A percentile compares a stretch with the other conserved stretches of the same genome.
Conservation (phyloP, 2,113 vertebrate genomes). For the Athene noctua region DNA sequence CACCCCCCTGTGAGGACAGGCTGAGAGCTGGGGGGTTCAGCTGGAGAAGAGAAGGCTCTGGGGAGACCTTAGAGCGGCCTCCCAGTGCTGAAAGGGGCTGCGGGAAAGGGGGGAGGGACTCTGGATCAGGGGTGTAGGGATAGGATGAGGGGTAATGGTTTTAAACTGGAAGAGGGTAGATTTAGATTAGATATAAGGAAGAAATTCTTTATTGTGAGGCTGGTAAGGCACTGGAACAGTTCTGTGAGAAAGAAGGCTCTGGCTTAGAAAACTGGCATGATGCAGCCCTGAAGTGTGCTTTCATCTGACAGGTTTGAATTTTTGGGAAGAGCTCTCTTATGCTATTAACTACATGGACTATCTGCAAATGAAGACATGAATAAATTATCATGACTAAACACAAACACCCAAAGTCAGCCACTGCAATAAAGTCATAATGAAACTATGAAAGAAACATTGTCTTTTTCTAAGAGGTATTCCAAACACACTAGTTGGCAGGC, state of each 20-base stretch:
- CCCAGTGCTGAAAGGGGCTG: too few species aligned
- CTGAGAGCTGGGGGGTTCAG: too few species aligned
- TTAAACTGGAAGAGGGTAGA: too few species aligned
- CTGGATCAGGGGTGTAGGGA: too few species aligned
- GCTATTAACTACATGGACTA: neutral
- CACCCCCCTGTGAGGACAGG: too few species aligned
- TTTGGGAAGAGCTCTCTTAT: neutral
- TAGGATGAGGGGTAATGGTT: too few species aligned
- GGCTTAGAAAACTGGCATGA: neutral
- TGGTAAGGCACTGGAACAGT: neutral
- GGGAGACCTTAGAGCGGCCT: too few species aligned
- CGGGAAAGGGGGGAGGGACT: too few species aligned
- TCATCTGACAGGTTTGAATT: neutral
- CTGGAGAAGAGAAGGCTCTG: too few species aligned
- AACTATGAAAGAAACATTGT: neutral
- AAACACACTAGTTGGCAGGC: neutral
- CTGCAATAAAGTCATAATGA: neutral
- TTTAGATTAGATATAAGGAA: too few species aligned
- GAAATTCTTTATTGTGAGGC: too few species aligned
- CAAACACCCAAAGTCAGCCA: neutral
- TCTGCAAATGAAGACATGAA: constrained; percentile 27
- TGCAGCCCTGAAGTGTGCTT: neutral
- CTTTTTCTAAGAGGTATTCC: neutral
- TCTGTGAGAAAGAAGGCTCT: neutral
- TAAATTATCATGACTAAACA: constrained; percentile 35